Evolutionary conservation across 2,113 vertebrate genomes (phyloP), one percentile per base, ranked within the genome.

Genomic region (Onychostoma macrolepis): DNA sequence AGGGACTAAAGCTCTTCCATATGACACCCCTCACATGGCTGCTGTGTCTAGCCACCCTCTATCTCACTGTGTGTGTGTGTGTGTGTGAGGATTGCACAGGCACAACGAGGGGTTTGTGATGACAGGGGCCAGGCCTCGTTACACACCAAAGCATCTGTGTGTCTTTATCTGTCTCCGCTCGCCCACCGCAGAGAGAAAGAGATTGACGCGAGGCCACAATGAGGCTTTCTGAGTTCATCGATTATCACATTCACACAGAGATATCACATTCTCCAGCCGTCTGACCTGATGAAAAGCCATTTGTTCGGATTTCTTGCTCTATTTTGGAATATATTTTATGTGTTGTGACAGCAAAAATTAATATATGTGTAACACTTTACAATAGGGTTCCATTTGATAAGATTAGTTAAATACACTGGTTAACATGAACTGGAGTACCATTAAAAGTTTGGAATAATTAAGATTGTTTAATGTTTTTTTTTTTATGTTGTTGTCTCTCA

Each of bases 11-110:
- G 95, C 97, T 97, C 95, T 95, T 96, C 96, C 97, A 95, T 98
- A 98, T 98, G 97, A 98, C 96, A 96, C 93, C 93, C 92, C 95
- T 98, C 97, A 97, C 96, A 96, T 96, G 96, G 95, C 90, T 56
- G 69, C 82, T 89, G 86, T 94, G 95, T 95, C 94, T 94, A 92
- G 92, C 93, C 91, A 92, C 90, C 91, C 71, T 88, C 75, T 86
- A 89, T 85, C 86, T 61, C 71, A 80, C 36, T 61, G 71, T 88
- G 80, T 89, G 81, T 87, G 53, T 86, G 53, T 61, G 77, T 30
- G 61, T 65, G 61, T 63, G 61, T 53, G 63, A 65, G 84, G 92
- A 89, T 92, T 93, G 92, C 80, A 89, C 91, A 92, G 87, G 88
- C 91, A 90, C 92, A 92, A 93, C 93, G 93, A 93, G 91, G 91